A percentile compares a stretch with the other conserved stretches of the same genome.
Conservation (phyloP, 1,140 invertebrate genomes). For the Propsilocerus akamusi region DNA sequence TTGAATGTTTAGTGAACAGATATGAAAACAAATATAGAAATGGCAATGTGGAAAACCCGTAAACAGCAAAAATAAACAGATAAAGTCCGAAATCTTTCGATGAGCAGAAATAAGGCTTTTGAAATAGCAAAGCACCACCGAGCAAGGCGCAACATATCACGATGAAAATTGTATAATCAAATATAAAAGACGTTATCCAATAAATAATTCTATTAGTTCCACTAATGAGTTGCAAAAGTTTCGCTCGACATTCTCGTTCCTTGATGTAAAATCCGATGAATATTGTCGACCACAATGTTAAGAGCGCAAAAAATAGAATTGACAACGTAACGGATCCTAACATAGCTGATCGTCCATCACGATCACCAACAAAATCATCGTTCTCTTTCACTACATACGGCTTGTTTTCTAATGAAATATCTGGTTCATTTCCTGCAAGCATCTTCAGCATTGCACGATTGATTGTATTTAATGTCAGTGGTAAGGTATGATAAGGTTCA, state of each 20-base stretch:
- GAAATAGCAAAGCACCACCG: conserved; percentile 27
- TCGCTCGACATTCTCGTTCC: conserved; percentile 31
- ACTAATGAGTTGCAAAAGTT: conserved; percentile 37
- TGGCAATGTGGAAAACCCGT: conserved; percentile 26
- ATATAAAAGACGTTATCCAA: conserved; percentile 47
- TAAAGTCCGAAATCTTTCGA: conserved; percentile 22
- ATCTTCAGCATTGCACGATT: conserved; percentile 35
- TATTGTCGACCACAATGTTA: conserved; percentile 27
- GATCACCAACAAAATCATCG: conserved; percentile 24
- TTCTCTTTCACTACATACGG: conserved; percentile 11
- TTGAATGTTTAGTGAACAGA: conserved; percentile 35
- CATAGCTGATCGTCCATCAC: conserved; percentile 24
- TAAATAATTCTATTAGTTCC: conserved; percentile 44
- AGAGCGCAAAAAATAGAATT: conserved; percentile 32
- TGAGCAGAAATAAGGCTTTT: conserved; percentile 30
- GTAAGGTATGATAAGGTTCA: conserved; percentile 42
- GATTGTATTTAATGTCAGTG: conserved; percentile 34
- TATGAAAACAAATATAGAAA: conserved; percentile 34
- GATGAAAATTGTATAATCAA: conserved; percentile 46
- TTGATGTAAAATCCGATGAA: conserved; percentile 46
- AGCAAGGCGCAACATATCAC: conserved; percentile 26
- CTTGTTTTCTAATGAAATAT: too few species aligned
- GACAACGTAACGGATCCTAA: conserved; percentile 36
- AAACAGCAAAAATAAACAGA: conserved; percentile 26
- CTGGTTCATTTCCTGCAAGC: conserved; percentile 21